Percentiles rank a stretch among this genome's conserved stretches.
Conservation (phyloP, 2,888 invertebrate genomes). For the Ganaspis brasiliensis region DNA sequence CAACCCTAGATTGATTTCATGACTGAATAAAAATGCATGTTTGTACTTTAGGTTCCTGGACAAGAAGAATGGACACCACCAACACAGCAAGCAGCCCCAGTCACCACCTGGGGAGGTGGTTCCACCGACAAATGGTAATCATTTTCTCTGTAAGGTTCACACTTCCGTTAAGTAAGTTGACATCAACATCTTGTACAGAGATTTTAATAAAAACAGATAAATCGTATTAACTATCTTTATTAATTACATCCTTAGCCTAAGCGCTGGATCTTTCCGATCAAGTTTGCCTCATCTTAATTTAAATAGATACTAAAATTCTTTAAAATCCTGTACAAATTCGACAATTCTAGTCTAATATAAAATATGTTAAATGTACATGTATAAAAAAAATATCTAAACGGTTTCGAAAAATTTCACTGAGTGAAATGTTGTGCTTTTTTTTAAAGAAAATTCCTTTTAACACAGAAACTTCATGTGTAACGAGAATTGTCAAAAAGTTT, state of each 20-base stretch:
- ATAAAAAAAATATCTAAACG: background rate
- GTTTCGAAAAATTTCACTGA: background rate
- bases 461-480: background rate
- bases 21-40: too few species aligned
- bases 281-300: background rate
- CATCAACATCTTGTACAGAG: constrained; percentile 35
- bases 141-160: constrained; percentile 35
- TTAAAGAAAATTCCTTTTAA: background rate
- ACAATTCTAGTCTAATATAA: background rate
- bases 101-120: constrained; percentile 54
- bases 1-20: too few species aligned
- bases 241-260: constrained; percentile 6
- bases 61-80: constrained; percentile 53
- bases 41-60: constrained; percentile 62
- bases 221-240: background rate
- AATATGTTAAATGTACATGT: background rate
- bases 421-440: background rate
- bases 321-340: background rate
- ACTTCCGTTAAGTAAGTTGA: constrained; percentile 24
- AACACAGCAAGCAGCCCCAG: constrained; percentile 14
- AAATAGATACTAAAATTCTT: background rate
- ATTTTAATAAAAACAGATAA: constrained; percentile 45
- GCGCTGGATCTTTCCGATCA: background rate
- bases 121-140: constrained; percentile 54
- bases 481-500: constrained; percentile 56